These are phyloP conservation scores for Strongylocentrotus purpuratus DNA, from an alignment of 35 echinoderm and acorn worm genomes.

Conservation along the genomic window DNA sequence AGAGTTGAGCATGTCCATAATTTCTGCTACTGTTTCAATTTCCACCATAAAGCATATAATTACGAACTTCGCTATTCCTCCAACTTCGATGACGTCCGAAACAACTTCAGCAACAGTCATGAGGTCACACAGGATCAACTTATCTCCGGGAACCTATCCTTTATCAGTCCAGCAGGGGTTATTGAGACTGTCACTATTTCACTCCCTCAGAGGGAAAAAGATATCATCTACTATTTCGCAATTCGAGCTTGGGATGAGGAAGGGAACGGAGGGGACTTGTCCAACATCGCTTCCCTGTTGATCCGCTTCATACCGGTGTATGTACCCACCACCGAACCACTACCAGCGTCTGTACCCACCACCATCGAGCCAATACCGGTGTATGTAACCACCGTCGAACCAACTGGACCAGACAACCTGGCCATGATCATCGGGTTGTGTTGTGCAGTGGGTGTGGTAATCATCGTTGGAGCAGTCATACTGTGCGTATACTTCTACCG, in stretches of 20 bases:
- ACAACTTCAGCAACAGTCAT: slow-evolving; percentile 21
- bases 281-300: slow-evolving; percentile 40
- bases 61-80: slow-evolving; percentile 41
- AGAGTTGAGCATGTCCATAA: no score
- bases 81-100: neutral
- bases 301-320: slow-evolving; percentile 22
- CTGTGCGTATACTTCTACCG: neutral
- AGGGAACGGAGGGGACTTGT: slow-evolving; percentile 41
- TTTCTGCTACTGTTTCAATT: neutral
- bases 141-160: neutral
- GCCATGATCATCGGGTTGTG: neutral
- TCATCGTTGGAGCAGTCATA: neutral
- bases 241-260: slow-evolving; percentile 39
- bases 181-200: slow-evolving; percentile 24
- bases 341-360: no score
- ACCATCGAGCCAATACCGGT: neutral
- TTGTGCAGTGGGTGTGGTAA: neutral
- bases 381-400: neutral
- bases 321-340: neutral
- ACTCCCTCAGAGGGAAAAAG: neutral
- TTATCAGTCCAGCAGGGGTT: neutral
- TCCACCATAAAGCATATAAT: slow-evolving; percentile 20
- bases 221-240: slow-evolving; percentile 43
- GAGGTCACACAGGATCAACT: neutral
- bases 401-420: neutral